These are phyloP conservation scores for Calameuta pallipes DNA, from an alignment of 2,888 invertebrate genomes.

Conservation along the genomic window DNA sequence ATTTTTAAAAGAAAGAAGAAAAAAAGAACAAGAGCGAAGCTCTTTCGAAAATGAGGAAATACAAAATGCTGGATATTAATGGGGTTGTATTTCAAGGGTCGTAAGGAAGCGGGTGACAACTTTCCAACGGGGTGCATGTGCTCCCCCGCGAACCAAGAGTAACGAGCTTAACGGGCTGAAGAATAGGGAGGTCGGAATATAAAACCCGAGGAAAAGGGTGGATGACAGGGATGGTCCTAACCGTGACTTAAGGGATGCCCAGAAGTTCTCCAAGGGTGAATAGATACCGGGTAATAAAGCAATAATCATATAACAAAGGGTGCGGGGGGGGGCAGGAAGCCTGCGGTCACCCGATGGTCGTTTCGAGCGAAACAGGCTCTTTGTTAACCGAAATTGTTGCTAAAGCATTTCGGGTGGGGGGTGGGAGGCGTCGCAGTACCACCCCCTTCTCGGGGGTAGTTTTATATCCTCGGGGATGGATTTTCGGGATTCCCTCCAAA, in stretches of 20 bases:
- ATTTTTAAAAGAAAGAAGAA: neutral
- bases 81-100: neutral
- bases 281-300: constrained; percentile 43
- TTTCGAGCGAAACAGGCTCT: constrained; percentile 46
- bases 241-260: neutral
- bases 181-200: neutral
- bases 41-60: neutral
- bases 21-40: neutral
- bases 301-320: constrained; percentile 64
- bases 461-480: neutral
- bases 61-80: neutral
- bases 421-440: neutral
- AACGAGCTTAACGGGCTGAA: neutral
- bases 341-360: constrained; percentile 55
- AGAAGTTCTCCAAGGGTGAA: constrained; percentile 1
- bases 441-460: neutral
- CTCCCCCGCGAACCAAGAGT: neutral
- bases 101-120: neutral
- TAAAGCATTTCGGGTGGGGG: neutral
- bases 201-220: neutral
- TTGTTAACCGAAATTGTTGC: constrained; percentile 5
- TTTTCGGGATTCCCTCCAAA: neutral
- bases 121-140: neutral
- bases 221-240: neutral
- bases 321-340: constrained; percentile 26